Percentiles rank a stretch among this genome's conserved stretches.
Evolutionary conservation across 35 echinoderm and acorn worm genomes (phyloP).

Genomic region (Nesometra sesokonis): DNA sequence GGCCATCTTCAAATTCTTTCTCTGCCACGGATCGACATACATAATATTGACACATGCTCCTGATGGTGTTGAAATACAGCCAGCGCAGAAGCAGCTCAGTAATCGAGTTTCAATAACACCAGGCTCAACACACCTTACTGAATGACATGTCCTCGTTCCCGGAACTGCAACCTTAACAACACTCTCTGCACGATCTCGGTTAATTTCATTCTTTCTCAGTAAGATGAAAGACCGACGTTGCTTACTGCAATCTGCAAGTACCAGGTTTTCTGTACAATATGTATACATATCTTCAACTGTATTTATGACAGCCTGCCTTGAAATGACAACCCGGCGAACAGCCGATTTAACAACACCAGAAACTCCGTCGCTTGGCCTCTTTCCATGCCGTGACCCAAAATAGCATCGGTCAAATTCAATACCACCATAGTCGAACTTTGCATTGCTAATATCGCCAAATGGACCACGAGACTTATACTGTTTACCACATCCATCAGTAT

Average conservation of each 20-base stretch:
- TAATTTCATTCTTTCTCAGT: background rate
- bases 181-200: slow-evolving; percentile 19
- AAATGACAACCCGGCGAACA: background rate
- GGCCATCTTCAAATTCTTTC: background rate
- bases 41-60: background rate
- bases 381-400: slow-evolving; percentile 24
- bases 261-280: slow-evolving; percentile 23
- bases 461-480: slow-evolving; percentile 25
- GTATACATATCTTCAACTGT: slow-evolving; percentile 7
- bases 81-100: slow-evolving; percentile 10
- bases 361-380: slow-evolving; percentile 10
- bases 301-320: background rate
- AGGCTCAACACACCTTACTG: slow-evolving; percentile 16
- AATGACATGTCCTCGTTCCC: slow-evolving; percentile 8
- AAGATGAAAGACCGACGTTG: slow-evolving; percentile 24
- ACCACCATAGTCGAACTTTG: background rate
- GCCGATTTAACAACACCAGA: background rate
- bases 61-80: background rate
- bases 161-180: background rate
- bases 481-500: background rate
- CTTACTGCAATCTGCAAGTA: slow-evolving; percentile 9
- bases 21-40: background rate
- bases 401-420: background rate
- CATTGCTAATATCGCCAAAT: slow-evolving; percentile 10
- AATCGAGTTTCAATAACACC: slow-evolving; percentile 9